Evolutionary conservation across 2,888 invertebrate genomes (phyloP), one percentile per base, ranked within the genome.

Genomic region (Cheilosia scutellata): DNA sequence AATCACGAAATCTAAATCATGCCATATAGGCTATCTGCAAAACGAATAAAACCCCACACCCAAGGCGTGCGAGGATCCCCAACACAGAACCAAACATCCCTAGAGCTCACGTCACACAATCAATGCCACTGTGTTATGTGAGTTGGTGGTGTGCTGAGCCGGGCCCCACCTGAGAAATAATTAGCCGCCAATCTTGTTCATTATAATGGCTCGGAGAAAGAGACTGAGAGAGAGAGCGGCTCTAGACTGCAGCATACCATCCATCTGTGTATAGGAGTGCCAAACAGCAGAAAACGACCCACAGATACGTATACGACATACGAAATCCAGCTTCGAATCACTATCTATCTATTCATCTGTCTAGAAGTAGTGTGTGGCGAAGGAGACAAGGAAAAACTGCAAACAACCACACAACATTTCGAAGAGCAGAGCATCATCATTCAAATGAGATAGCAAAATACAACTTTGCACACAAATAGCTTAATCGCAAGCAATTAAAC

Each of bases 391-490:
- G 51, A 7, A 58, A 42, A 65, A 60, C 5, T 27, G 27, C 71
- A 65, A 62, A 57, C 42, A 55, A 47, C 37, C 33, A 68, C 16
- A 77, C 58, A 79, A 65, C 70, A 63, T 47, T 40, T 25, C 62
- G 60, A 57, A 66, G 70, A 76, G 62, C 63, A 60, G 37, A 76
- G 71, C 76, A 82, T 82, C 86, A 86, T 82, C 82, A 86, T 86
- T 86, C 82, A 86, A 86, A 86, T 86, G 86, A 86, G 86, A 86
- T 86, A 82, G 86, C 82, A 63, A 68, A 82, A 68, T 76, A 86
- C 86, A 86, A 82, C 71, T 86, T 82, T 76, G 86, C 86, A 86
- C 86, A 86, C 86, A 86, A 86, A 86, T 86, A 86, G 86, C 86
- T 86, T 86, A 86, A 86, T 86, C 86, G 82, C 76, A 77, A 76